Evolutionary conservation across 2,888 invertebrate species (phyloP).

Genomic region (Drosophila aldrichi): DNA sequence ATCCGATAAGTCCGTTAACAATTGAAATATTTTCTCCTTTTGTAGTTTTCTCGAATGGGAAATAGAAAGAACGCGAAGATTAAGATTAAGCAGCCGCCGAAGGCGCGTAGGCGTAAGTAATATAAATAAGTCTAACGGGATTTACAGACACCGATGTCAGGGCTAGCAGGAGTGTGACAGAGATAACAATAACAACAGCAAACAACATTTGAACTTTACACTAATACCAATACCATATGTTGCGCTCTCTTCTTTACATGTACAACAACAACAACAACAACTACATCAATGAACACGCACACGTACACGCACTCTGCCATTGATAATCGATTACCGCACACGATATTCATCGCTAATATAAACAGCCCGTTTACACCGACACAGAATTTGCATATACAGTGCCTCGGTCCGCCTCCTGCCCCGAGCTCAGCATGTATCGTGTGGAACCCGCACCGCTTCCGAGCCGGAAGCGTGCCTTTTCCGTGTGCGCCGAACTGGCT

Average conservation of each 20-base stretch:
- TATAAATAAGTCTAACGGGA: constrained; percentile 6
- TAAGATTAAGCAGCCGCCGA: constrained; percentile 57
- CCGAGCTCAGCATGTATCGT: constrained; percentile 89
- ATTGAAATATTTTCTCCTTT: constrained; percentile 48
- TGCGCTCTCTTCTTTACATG: constrained; percentile 67
- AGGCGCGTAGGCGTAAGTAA: constrained; percentile 66
- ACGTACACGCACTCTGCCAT: constrained; percentile 12
- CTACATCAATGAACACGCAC: constrained; percentile 22
- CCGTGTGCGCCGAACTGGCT: constrained; percentile 87
- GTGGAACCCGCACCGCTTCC: constrained; percentile 86
- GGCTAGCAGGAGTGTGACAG: constrained; percentile 3
- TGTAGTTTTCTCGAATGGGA: constrained; percentile 77
- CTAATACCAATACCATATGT: constrained; percentile 35
- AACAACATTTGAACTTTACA: constrained; percentile 11
- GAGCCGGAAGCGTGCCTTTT: constrained; percentile 88
- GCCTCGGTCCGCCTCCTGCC: constrained; percentile 89
- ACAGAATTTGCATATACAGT: constrained; percentile 83
- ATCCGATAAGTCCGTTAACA: constrained; percentile 4
- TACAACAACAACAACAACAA: constrained; percentile 34
- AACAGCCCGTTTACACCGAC: constrained; percentile 91
- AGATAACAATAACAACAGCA: background rate
- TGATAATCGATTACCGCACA: constrained; percentile 34
- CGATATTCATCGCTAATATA: constrained; percentile 22
- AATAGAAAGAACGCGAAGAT: constrained; percentile 65
- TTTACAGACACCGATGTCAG: background rate